Evolutionary conservation across 23 tunicate species (phyloP), one percentile per base, ranked within the genome.

Genomic region (Halocynthia aurantium): DNA sequence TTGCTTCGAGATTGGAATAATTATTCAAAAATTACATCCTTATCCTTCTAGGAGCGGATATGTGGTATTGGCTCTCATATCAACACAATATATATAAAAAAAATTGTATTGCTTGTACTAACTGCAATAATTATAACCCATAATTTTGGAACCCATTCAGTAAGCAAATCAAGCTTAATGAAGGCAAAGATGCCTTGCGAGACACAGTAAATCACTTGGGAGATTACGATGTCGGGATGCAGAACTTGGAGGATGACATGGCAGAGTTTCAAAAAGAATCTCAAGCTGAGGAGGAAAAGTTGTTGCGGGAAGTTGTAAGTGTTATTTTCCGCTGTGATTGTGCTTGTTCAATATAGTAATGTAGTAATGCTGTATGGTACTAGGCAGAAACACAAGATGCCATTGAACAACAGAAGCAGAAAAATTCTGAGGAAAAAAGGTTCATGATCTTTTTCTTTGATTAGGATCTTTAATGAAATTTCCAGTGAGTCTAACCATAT

Each of bases 111-210:
- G 1, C 17, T 58, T 58, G 17, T 13, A 58, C 17, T 58, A 58
- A 58, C 63, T n/a, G 15, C n/a, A 13, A 13, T 58, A 13, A 58
- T 58, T 13, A 13, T 13, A n/a, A 57, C 62, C 12, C 10, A 57
- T 57, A 12, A 10, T 12, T 13, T 58, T 58, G 15, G 22, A 18
- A 22, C 40, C 9, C 15, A 60, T 72, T 61, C 40, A 86, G 87
- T 54, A 88, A 83, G 31, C 87, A 88, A 56, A 88, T 88, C 67
- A 75, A 62, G 22, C 73, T 83, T 61, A 88, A 88, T 68, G 95
- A 88, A 55, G 83, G 80, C 10, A 31, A 83, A 50, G 95, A 88
- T 67, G 57, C 78, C n/a, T 55, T 83, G 18, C 78, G 95, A 52
- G 95, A 83, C 21, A 75, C 73, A n/a, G 64, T 51, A 67, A 64